A percentile compares a stretch with the other conserved stretches of the same genome.
These are phyloP conservation scores for Muntiacus muntjak DNA, from an alignment of 2,113 vertebrate species.

Conservation along the genomic window DNA sequence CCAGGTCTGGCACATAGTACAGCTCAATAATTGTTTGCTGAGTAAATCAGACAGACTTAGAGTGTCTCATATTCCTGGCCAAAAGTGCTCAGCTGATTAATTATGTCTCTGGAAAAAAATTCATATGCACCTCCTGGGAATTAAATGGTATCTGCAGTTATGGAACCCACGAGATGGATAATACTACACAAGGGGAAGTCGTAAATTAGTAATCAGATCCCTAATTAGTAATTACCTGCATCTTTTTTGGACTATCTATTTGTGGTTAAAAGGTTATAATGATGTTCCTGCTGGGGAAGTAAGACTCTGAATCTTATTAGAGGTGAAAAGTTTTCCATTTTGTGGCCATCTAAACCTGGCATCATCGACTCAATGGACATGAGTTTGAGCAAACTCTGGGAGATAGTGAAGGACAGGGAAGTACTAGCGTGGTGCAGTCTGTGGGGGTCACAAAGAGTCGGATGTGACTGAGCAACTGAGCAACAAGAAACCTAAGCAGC, in stretches of 20 bases:
- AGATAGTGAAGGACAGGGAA: not conserved
- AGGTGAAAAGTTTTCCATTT: not conserved
- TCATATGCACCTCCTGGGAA: slow-evolving; percentile 27
- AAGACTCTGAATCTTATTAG: not conserved
- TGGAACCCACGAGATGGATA: not conserved
- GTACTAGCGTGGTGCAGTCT: not conserved
- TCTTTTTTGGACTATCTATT: not conserved
- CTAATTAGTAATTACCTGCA: not conserved
- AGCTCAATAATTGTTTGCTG: not conserved
- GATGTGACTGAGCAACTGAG: not conserved
- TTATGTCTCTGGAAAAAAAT: slow-evolving; percentile 19
- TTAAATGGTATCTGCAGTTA: not conserved
- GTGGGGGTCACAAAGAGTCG: not conserved
- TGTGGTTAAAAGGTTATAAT: slow-evolving; percentile 20
- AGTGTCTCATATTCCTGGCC: not conserved
- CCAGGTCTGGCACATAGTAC: not conserved
- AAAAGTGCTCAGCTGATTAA: slow-evolving; percentile 36
- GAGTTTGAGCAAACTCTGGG: not conserved
- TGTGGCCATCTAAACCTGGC: not conserved
- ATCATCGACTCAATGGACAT: not conserved
- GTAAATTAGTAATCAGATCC: slow-evolving; percentile 22
- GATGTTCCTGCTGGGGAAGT: not conserved
- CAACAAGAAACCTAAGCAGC: not conserved
- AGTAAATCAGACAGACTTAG: not conserved
- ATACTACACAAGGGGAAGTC: not conserved